These are phyloP conservation scores for Platerodrilus igneus DNA, from an alignment of 2,888 invertebrate genomes.

Conservation along the genomic window DNA sequence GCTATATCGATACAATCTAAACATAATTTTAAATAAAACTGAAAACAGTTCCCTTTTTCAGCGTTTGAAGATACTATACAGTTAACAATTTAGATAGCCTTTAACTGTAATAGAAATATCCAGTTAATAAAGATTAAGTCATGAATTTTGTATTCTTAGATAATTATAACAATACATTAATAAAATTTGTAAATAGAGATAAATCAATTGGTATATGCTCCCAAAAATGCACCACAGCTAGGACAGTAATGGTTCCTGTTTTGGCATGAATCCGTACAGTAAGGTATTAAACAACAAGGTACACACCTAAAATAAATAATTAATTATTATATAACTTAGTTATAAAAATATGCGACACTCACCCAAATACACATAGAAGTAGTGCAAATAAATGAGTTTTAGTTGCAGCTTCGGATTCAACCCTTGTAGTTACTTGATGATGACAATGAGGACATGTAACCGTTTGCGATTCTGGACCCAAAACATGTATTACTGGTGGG, in stretches of 20 bases:
- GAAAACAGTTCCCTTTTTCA: too few species aligned
- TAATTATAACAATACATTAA: neutral
- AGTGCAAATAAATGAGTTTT: conserved; percentile 52
- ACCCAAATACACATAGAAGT: conserved; percentile 49
- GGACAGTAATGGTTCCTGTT: conserved; percentile 49
- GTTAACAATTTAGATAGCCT: too few species aligned
- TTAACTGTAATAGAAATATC: too few species aligned
- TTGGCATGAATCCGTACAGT: conserved; percentile 49
- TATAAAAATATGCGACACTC: conserved; percentile 32
- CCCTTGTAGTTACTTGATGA: conserved; percentile 43
- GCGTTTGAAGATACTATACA: too few species aligned
- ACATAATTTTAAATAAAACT: too few species aligned
- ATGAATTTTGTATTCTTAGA: neutral
- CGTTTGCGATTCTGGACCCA: conserved; percentile 44
- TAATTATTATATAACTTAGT: conserved; percentile 2
- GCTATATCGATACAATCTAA: too few species aligned
- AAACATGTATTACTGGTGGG: conserved; percentile 12
- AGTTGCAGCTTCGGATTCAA: conserved; percentile 45
- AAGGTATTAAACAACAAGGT: conserved; percentile 48
- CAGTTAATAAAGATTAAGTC: too few species aligned
- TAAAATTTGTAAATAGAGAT: too few species aligned
- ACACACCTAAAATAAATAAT: conserved; percentile 42
- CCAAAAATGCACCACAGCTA: conserved; percentile 14
- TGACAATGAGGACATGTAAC: conserved; percentile 50
- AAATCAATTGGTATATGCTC: conserved; percentile 25